Evolutionary conservation across 2,888 invertebrate genomes (phyloP), one percentile per base, ranked within the genome.

Genomic region (Antheraea assamensis): DNA sequence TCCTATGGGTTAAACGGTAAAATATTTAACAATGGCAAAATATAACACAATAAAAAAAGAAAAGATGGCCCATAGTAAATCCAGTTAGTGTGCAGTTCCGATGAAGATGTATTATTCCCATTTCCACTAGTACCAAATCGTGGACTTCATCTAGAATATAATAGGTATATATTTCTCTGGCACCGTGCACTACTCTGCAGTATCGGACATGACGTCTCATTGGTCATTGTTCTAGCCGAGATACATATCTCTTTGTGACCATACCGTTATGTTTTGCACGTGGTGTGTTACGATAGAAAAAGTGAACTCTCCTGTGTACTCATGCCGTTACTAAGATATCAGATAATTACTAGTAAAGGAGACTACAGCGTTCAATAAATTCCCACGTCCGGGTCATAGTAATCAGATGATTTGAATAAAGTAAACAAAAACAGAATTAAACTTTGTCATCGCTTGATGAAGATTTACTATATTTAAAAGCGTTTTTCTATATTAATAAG

Each of bases 191-290:
- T 81, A 79, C 81, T 80, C 82, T 82, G 70, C 79, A 75, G 75
- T 75, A 64, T 80, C 80, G 78, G 78, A 83, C 81, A 78, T 81
- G 82, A 82, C 82, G 81, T 84, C 82, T 79, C 83, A 83, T 81
- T 80, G 81, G 80, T 83, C 79, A 81, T 82, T 83, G 82, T 82
- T 81, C 80, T 79, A 75, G 74, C 75, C 80, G 80, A 78, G 77
- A 83, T 86, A 80, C 74, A 78, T 81, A 84, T 83, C 83, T 80
- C 80, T 80, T 81, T 79, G 75, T 79, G 79, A 80, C 79, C 77
- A 73, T 61, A 80, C 85, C 85, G 85, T 85, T 85, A 86, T 80
- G 78, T 78, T 76, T 76, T 74, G 76, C 79, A 78, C 77, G 80
- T 58, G 55, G 70, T 27, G 24, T 52, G 31, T 66, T 68, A 52